These are phyloP conservation scores for Helostoma temminkii DNA, from an alignment of 2,797 vertebrate genomes.

Conservation along the genomic window DNA sequence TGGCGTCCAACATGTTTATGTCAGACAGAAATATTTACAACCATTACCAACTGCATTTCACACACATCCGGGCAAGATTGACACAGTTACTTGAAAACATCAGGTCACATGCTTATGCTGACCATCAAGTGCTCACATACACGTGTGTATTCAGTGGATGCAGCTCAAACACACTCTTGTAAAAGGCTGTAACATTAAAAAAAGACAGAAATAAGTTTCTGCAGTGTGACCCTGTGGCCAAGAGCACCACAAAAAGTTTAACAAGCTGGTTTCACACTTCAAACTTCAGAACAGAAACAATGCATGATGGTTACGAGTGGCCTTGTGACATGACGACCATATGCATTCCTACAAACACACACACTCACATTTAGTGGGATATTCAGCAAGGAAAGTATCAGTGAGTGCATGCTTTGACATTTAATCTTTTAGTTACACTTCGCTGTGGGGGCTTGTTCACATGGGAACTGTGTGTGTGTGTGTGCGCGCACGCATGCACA, in stretches of 20 bases:
- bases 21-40: slow-evolving; percentile 75
- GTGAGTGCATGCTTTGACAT: slow-evolving; percentile 34
- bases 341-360: slow-evolving; percentile 32
- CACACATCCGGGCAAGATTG: slow-evolving; percentile 46
- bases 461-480: slow-evolving; percentile 61
- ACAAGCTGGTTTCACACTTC: slow-evolving; percentile 48
- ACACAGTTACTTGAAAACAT: slow-evolving; percentile 46
- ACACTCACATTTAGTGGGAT: slow-evolving; percentile 31
- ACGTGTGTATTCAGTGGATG: slow-evolving; percentile 10
- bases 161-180: neutral
- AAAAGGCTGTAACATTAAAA: slow-evolving; percentile 15
- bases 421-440: slow-evolving; percentile 54
- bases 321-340: slow-evolving; percentile 51
- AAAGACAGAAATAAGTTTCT: slow-evolving; percentile 33
- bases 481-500: slow-evolving; percentile 25
- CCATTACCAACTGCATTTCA: slow-evolving; percentile 66
- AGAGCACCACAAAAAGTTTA: slow-evolving; percentile 34
- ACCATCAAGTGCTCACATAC: slow-evolving; percentile 31
- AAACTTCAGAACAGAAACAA: slow-evolving; percentile 35
- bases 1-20: slow-evolving; percentile 69
- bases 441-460: slow-evolving; percentile 58
- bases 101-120: slow-evolving; percentile 39
- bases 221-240: slow-evolving; percentile 7
- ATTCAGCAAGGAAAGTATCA: slow-evolving; percentile 17
- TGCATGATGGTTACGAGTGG: slow-evolving; percentile 42